phyloP scores from a whole-genome alignment of 2,113 vertebrate species.

The Erythrolamprus reginae region DNA sequence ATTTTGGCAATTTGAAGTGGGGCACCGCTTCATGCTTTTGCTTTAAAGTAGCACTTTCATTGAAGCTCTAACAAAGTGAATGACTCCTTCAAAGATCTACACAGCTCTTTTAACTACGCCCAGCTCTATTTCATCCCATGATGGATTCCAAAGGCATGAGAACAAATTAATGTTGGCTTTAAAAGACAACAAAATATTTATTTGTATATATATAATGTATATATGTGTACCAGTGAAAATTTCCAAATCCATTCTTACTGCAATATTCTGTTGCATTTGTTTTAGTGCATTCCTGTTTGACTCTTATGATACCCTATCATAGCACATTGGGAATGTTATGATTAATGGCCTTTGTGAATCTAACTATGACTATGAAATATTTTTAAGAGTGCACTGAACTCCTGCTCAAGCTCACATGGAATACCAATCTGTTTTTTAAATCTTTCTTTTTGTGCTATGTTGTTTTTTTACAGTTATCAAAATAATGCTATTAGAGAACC shows the following conservation, averaged over 20 bases:
- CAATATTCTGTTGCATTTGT: neutral
- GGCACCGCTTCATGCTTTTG: neutral
- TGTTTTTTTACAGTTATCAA: neutral
- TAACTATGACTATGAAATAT: neutral
- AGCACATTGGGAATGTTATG: neutral
- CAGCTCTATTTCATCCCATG: neutral
- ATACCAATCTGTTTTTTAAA: neutral
- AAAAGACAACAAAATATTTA: neutral
- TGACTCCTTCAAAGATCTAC: neutral
- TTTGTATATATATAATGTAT: neutral
- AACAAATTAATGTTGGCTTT: neutral
- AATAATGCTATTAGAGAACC: neutral
- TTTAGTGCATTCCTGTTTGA: neutral
- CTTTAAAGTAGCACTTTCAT: neutral
- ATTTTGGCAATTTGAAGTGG: neutral
- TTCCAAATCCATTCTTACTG: neutral
- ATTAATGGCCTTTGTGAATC: neutral
- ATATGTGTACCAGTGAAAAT: neutral
- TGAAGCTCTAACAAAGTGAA: neutral
- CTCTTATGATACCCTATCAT: neutral
- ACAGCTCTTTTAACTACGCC: neutral
- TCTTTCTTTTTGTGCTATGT: neutral
- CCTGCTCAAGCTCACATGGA: neutral
- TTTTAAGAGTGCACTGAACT: neutral
- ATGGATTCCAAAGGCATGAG: neutral